phyloP scores from a whole-genome alignment of 1,140 invertebrate genomes.

The Eumaeus atala region DNA sequence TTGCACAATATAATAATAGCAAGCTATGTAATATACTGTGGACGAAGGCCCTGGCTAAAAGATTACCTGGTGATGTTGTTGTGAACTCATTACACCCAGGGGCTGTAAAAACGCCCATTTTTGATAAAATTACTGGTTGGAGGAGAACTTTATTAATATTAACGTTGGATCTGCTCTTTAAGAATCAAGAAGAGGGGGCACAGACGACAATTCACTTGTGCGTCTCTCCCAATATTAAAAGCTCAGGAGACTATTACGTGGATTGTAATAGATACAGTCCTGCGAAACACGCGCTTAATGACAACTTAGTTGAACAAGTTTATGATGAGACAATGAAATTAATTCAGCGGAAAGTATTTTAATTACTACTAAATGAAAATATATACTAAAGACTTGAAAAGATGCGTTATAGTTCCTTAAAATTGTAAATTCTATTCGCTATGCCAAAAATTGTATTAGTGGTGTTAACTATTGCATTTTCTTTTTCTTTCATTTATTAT shows the following conservation, averaged over 20 bases:
- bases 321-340: slow-evolving; percentile 13
- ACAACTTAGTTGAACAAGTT: slow-evolving; percentile 18
- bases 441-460: too few relatives aligned
- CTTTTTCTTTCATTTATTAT: too few relatives aligned
- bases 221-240: slow-evolving; percentile 24
- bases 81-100: slow-evolving; percentile 77
- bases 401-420: too few relatives aligned
- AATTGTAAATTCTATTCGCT: too few relatives aligned
- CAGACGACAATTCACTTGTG: slow-evolving; percentile 76
- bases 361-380: too few relatives aligned
- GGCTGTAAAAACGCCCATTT: slow-evolving; percentile 75
- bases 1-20: slow-evolving; percentile 76
- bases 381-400: too few relatives aligned
- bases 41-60: slow-evolving; percentile 76
- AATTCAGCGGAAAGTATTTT: background rate
- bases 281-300: slow-evolving; percentile 25
- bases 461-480: too few relatives aligned
- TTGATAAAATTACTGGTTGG: slow-evolving; percentile 55
- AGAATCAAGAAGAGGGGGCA: slow-evolving; percentile 77
- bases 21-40: slow-evolving; percentile 84
- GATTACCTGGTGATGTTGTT: slow-evolving; percentile 74
- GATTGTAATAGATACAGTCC: slow-evolving; percentile 32
- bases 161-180: slow-evolving; percentile 65
- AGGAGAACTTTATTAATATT: slow-evolving; percentile 12
- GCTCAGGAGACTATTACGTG: slow-evolving; percentile 51